Conservation (phyloP, 1,140 invertebrate species). For the Brachionus rotundiformis region DNA sequence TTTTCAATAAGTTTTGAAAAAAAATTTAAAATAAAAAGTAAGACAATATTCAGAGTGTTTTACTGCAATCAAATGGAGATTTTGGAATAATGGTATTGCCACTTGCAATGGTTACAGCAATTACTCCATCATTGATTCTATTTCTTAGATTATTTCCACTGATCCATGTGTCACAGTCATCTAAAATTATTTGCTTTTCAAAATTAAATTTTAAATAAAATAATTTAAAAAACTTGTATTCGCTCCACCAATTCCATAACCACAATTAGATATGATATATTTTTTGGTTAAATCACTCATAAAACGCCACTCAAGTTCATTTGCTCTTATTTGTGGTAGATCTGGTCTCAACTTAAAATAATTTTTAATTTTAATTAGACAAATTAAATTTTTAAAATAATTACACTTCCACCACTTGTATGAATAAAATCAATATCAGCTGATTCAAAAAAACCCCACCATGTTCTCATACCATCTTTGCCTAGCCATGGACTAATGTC, state of each 20-base stretch:
- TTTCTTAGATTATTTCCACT: not conserved
- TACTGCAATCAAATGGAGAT: not conserved
- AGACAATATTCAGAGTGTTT: not conserved
- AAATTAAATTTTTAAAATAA: not conserved
- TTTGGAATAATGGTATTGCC: not conserved
- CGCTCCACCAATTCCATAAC: constrained; percentile 29
- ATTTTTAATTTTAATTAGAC: not conserved
- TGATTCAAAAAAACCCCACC: constrained; percentile 26
- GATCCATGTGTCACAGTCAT: not conserved
- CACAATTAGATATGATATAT: constrained; percentile 42
- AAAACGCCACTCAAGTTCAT: constrained; percentile 36
- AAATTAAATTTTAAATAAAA: not conserved
- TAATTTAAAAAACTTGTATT: not conserved
- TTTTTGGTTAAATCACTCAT: constrained; percentile 31
- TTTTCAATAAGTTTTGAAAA: no score
- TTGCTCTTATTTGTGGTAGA: not conserved
- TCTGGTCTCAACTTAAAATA: constrained; percentile 16
- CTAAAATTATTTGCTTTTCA: not conserved
- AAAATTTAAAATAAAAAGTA: not conserved
- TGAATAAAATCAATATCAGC: constrained; percentile 39
- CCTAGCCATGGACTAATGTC: constrained; percentile 45
- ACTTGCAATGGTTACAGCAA: not conserved
- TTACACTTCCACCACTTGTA: constrained; percentile 45
- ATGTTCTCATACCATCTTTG: not conserved
- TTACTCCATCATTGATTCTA: constrained; percentile 5